Evolutionary conservation across 1,140 invertebrate species (phyloP).

Genomic region (Drosophila ironensis): DNA sequence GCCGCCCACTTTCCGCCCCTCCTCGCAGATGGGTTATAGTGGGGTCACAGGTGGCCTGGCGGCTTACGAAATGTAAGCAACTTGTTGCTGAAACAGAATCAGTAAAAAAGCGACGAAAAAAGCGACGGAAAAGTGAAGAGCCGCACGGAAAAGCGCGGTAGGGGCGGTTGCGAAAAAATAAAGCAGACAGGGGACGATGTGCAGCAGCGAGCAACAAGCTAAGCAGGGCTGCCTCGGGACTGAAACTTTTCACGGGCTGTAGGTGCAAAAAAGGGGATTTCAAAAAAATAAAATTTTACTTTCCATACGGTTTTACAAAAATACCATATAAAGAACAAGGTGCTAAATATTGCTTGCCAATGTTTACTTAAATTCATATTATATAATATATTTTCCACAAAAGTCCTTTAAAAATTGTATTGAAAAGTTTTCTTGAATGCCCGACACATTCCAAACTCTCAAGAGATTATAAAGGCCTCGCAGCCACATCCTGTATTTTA

Average conservation of each 20-base stretch:
- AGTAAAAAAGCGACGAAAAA: background rate
- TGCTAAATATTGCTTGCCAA: too few relatives aligned
- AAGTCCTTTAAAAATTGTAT: too few relatives aligned
- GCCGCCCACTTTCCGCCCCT: background rate
- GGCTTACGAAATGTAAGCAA: constrained; percentile 47
- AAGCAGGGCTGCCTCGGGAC: background rate
- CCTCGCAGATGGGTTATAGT: constrained; percentile 28
- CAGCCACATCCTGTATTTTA: constrained; percentile 4
- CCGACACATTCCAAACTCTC: too few relatives aligned
- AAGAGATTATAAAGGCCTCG: background rate
- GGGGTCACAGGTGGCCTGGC: constrained; percentile 30
- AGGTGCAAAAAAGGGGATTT: too few relatives aligned
- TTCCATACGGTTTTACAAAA: too few relatives aligned
- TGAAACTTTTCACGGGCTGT: background rate
- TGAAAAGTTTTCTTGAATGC: too few relatives aligned
- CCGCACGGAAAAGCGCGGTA: background rate
- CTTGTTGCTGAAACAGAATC: constrained; percentile 52
- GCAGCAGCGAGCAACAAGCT: constrained; percentile 30
- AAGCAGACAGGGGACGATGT: background rate
- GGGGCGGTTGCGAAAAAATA: background rate
- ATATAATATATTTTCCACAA: too few relatives aligned
- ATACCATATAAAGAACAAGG: too few relatives aligned
- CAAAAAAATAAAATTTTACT: too few relatives aligned
- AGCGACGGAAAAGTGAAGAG: constrained; percentile 10
- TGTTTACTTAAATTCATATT: too few relatives aligned